Percentiles rank a stretch among this genome's conserved stretches.
These are phyloP conservation scores for Phylloscopus collybita DNA, from an alignment of 2,797 vertebrate species.

Conservation along the genomic window DNA sequence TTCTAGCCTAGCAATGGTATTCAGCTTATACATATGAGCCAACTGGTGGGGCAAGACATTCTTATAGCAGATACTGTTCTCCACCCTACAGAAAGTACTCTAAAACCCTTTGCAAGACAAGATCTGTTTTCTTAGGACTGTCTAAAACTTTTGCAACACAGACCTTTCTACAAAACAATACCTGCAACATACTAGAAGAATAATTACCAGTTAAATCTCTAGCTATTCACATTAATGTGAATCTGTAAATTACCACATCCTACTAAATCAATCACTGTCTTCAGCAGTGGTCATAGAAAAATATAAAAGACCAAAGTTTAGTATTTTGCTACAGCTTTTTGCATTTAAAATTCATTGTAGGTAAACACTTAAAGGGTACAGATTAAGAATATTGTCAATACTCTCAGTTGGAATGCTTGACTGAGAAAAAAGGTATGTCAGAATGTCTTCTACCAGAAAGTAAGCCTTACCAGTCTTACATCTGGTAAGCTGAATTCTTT, in stretches of 20 bases:
- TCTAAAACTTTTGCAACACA: not conserved
- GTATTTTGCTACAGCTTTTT: not conserved
- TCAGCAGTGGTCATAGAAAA: not conserved
- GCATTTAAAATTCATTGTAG: not conserved
- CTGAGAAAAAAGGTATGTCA: not conserved
- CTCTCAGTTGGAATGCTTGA: not conserved
- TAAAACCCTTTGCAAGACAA: not conserved
- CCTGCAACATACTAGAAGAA: not conserved
- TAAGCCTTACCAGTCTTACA: not conserved
- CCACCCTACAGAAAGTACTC: not conserved
- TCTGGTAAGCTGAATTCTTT: not conserved
- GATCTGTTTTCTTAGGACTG: not conserved
- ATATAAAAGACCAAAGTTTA: not conserved
- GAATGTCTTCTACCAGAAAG: not conserved
- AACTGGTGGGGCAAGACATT: not conserved
- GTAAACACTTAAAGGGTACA: not conserved
- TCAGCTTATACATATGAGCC: not conserved
- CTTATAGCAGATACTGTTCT: not conserved
- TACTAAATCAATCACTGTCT: not conserved
- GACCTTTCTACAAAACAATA: not conserved
- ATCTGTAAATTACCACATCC: not conserved
- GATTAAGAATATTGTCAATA: not conserved
- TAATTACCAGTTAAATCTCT: not conserved
- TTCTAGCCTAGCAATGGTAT: not conserved
- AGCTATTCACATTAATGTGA: not conserved